phyloP scores from a whole-genome alignment of 2,888 invertebrate genomes.

The Nephrocerus scutellatus region DNA sequence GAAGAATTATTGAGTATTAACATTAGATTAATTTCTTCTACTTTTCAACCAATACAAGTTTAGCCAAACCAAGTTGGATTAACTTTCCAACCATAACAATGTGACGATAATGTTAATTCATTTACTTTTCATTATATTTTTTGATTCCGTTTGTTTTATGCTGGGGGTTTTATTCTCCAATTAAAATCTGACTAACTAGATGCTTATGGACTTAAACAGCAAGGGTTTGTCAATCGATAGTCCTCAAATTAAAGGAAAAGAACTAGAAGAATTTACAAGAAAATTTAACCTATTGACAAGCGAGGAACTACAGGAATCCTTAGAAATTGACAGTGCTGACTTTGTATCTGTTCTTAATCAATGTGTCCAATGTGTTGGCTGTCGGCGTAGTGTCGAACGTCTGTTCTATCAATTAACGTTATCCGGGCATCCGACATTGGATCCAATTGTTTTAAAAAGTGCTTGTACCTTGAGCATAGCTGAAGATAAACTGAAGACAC shows the following conservation, averaged over 20 bases:
- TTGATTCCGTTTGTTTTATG: too few relatives aligned
- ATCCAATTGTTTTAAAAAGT: conserved; percentile 72
- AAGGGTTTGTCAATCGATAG: conserved; percentile 79
- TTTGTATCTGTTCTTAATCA: conserved; percentile 79
- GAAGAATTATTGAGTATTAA: too few relatives aligned
- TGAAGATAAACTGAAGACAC: conserved; percentile 70
- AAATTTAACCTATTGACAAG: conserved; percentile 72
- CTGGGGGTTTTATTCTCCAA: too few relatives aligned
- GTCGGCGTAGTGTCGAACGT: conserved; percentile 84
- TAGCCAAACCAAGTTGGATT: too few relatives aligned
- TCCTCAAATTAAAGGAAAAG: conserved; percentile 71
- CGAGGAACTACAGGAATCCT: conserved; percentile 70
- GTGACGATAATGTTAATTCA: conserved; percentile 1
- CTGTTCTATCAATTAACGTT: conserved; percentile 79
- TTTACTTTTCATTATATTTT: conserved; percentile 9
- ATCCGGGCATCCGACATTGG: conserved; percentile 78
- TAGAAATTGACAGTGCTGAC: conserved; percentile 76
- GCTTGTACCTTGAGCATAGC: conserved; percentile 72
- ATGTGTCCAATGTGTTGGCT: conserved; percentile 90
- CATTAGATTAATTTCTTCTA: conserved; percentile 1
- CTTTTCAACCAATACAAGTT: too few relatives aligned
- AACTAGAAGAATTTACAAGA: conserved; percentile 76
- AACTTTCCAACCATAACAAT: too few relatives aligned
- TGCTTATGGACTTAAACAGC: conserved; percentile 87
- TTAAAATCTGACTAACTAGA: too few relatives aligned